These are phyloP conservation scores for Edolisoma coerulescens DNA, from an alignment of 2,113 vertebrate genomes.

Conservation along the genomic window DNA sequence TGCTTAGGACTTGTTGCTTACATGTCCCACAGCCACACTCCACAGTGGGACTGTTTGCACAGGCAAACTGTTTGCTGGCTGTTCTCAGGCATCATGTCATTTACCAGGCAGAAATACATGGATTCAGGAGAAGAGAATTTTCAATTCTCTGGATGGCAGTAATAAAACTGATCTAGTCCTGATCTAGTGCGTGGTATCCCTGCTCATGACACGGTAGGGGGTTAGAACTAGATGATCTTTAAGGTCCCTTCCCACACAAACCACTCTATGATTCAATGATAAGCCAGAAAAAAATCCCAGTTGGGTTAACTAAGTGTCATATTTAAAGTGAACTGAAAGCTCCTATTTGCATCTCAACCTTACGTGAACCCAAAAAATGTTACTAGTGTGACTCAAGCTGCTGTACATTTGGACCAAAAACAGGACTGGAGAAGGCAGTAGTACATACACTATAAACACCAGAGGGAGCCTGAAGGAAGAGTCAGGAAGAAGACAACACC, in stretches of 20 bases:
- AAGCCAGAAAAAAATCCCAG: background rate
- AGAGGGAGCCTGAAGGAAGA: background rate
- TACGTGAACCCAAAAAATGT: background rate
- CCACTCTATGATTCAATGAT: background rate
- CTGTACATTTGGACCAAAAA: background rate
- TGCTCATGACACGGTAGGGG: fast-evolving
- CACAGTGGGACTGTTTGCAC: background rate
- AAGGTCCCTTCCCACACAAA: background rate
- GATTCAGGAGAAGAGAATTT: background rate
- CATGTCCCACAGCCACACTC: background rate
- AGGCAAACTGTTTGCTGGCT: background rate
- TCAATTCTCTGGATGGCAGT: background rate
- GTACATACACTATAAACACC: background rate
- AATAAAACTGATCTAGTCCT: background rate
- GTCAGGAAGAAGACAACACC: background rate
- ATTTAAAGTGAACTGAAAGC: background rate
- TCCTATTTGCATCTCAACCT: background rate
- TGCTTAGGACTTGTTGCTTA: background rate
- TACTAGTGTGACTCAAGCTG: background rate
- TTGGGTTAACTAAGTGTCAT: background rate
- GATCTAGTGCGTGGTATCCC: background rate
- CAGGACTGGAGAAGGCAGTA: background rate
- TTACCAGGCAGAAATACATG: background rate
- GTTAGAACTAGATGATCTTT: background rate
- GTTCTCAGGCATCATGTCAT: background rate